These are phyloP conservation scores for Cephalopterus ornatus DNA, from an alignment of 2,113 vertebrate species.

Conservation along the genomic window DNA sequence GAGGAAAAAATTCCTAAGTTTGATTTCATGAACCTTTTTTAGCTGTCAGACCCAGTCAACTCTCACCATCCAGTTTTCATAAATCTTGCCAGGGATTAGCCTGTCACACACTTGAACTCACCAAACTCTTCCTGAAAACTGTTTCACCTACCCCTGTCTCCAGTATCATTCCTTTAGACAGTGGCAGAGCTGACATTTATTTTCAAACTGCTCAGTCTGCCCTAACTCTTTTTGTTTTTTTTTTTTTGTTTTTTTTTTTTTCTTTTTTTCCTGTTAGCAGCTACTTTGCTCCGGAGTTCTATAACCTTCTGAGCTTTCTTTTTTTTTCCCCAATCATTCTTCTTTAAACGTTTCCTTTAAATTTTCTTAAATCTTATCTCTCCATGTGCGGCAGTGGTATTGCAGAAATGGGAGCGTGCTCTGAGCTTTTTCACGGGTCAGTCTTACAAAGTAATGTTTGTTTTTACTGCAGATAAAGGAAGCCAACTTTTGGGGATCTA, in stretches of 20 bases:
- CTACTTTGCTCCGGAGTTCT: background rate
- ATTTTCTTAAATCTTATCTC: background rate
- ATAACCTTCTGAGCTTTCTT: background rate
- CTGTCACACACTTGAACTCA: background rate
- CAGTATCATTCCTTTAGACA: background rate
- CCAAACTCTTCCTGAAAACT: background rate
- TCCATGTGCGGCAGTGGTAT: background rate
- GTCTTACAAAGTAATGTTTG: background rate
- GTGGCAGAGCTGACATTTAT: background rate
- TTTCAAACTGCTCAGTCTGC: background rate
- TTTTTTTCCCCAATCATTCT: background rate
- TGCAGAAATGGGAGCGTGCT: background rate
- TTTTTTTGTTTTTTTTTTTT: no score
- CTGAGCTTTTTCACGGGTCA: background rate
- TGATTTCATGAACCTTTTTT: background rate
- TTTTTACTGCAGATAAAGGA: constrained; percentile 88
- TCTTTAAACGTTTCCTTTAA: background rate
- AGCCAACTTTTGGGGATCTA: constrained; percentile 97
- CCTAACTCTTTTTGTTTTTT: background rate
- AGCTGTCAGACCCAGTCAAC: background rate
- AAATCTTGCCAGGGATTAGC: background rate
- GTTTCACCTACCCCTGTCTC: background rate
- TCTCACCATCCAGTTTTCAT: background rate
- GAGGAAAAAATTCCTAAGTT: background rate
- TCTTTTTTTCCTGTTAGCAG: background rate